Percentiles rank a stretch among this genome's conserved stretches.
These are phyloP conservation scores for Saturnia pavonia DNA, from an alignment of 2,888 invertebrate species.

Conservation along the genomic window DNA sequence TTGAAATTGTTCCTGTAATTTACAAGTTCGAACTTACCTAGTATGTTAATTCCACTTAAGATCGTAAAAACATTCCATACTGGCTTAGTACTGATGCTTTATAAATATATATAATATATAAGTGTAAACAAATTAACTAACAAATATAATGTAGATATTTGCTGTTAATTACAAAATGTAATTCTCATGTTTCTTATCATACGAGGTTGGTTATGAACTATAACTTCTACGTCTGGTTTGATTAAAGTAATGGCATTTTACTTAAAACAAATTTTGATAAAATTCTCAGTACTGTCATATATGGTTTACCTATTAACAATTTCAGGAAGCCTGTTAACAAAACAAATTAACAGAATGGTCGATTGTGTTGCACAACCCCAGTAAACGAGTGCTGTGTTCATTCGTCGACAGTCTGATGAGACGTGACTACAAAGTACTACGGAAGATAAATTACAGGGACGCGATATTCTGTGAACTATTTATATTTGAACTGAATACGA, in stretches of 20 bases:
- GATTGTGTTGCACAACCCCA: background rate
- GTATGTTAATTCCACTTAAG: too few species aligned
- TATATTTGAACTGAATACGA: conserved; percentile 14
- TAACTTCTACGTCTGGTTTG: too few species aligned
- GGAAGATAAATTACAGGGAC: conserved; percentile 11
- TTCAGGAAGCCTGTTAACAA: background rate
- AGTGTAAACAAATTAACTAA: background rate
- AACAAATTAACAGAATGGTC: background rate
- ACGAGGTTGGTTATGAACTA: too few species aligned
- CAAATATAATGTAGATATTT: too few species aligned
- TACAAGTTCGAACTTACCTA: too few species aligned
- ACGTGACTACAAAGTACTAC: conserved; percentile 10
- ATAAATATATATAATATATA: background rate
- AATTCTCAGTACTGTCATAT: background rate
- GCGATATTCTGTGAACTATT: conserved; percentile 8
- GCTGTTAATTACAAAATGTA: too few species aligned
- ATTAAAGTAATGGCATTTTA: background rate
- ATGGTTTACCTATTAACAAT: background rate
- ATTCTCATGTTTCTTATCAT: too few species aligned
- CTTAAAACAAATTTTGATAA: background rate
- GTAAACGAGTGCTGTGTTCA: background rate
- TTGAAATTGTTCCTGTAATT: too few species aligned
- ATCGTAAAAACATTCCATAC: background rate
- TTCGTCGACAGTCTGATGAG: background rate
- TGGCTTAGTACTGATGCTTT: background rate